phyloP scores from a whole-genome alignment of 2,113 vertebrate genomes.

The Takifugu flavidus region DNA sequence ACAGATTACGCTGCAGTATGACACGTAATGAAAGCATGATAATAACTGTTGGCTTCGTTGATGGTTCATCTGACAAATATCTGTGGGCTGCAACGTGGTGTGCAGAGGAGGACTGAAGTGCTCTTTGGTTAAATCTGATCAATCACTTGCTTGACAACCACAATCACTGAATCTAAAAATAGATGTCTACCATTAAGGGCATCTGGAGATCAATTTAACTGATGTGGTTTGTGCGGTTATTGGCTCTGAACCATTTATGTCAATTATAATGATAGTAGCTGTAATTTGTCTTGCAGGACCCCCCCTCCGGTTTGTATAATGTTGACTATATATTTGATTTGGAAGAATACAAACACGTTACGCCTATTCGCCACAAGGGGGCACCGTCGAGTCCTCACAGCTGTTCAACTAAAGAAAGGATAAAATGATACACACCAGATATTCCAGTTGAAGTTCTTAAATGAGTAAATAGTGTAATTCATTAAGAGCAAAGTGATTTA shows the following conservation, averaged over 20 bases:
- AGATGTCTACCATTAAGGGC: not conserved
- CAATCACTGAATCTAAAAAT: slow-evolving; percentile 7
- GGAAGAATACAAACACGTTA: too few relatives aligned
- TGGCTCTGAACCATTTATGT: too few relatives aligned
- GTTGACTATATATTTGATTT: too few relatives aligned
- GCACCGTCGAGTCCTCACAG: slow-evolving; percentile 3
- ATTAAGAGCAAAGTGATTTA: too few relatives aligned
- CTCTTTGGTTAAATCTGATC: slow-evolving; percentile 42
- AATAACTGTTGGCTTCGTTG: not conserved
- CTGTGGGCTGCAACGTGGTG: not conserved
- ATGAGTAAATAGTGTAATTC: too few relatives aligned
- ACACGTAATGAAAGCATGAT: slow-evolving; percentile 14
- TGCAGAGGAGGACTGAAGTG: slow-evolving; percentile 9
- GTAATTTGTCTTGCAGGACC: not conserved
- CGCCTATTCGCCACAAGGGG: slow-evolving; percentile 9
- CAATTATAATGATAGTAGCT: too few relatives aligned
- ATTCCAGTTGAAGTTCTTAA: not conserved
- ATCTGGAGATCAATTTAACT: not conserved
- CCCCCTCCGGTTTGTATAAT: too few relatives aligned
- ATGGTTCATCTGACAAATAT: not conserved
- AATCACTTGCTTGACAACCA: slow-evolving; percentile 1
- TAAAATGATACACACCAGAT: too few relatives aligned
- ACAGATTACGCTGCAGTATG: not conserved
- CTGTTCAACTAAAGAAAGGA: not conserved
- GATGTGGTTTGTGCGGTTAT: too few relatives aligned